phyloP scores from a whole-genome alignment of 2,888 invertebrate species.

The Yponomeuta plumbellus region DNA sequence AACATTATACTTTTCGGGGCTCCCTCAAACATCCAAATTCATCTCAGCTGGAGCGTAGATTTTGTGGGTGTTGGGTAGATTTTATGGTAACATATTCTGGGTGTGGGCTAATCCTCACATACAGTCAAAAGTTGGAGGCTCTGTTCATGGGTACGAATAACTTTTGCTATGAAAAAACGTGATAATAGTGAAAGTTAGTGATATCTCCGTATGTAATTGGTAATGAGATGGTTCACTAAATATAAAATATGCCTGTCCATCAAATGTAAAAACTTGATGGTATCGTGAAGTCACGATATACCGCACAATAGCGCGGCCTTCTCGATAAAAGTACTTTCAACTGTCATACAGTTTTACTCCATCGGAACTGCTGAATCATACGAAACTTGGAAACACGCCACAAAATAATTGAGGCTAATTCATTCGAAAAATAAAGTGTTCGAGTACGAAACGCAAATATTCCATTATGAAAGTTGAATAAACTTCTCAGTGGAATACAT shows the following conservation, averaged over 20 bases:
- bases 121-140: too few species aligned
- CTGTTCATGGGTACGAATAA: too few species aligned
- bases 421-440: constrained; percentile 5
- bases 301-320: not conserved
- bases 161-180: too few species aligned
- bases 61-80: too few species aligned
- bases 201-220: not conserved
- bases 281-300: not conserved
- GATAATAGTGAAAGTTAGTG: too few species aligned
- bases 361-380: constrained; percentile 16
- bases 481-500: not conserved
- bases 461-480: not conserved
- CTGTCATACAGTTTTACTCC: constrained; percentile 14
- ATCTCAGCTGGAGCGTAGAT: too few species aligned
- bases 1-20: too few species aligned
- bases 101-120: too few species aligned
- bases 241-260: too few species aligned
- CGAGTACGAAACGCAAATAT: not conserved
- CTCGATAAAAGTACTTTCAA: not conserved
- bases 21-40: too few species aligned
- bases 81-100: too few species aligned
- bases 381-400: constrained; percentile 36
- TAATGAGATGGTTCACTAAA: not conserved
- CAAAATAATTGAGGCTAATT: constrained; percentile 32
- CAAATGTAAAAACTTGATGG: not conserved